Evolutionary conservation across 2,888 invertebrate species (phyloP).

Genomic region (Vanessa cardui): DNA sequence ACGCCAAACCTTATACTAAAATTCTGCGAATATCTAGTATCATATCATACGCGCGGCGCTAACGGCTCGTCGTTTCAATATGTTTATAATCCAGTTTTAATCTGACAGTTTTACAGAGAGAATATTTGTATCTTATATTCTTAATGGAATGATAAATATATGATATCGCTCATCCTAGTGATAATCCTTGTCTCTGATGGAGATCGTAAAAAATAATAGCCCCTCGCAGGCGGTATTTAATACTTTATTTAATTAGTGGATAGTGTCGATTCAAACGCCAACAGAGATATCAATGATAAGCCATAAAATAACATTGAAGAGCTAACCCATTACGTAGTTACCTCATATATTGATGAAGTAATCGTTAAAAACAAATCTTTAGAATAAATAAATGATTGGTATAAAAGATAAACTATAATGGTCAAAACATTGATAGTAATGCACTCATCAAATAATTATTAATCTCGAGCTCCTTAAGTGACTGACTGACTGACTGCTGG

Average conservation of each 20-base stretch:
- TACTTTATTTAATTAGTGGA: constrained; percentile 70
- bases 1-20: too few relatives aligned
- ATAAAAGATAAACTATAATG: too few relatives aligned
- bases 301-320: constrained; percentile 19
- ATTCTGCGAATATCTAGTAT: too few relatives aligned
- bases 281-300: constrained; percentile 34
- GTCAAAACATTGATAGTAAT: too few relatives aligned
- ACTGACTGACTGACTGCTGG: too few relatives aligned
- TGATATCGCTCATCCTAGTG: constrained; percentile 9
- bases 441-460: too few relatives aligned
- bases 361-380: too few relatives aligned
- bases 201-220: constrained; percentile 74
- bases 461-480: too few relatives aligned
- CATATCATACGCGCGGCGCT: too few relatives aligned
- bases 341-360: constrained; percentile 21
- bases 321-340: constrained; percentile 33
- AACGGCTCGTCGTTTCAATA: neutral
- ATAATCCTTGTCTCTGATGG: constrained; percentile 52
- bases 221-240: constrained; percentile 67
- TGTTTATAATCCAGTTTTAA: neutral
- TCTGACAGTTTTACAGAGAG: neutral
- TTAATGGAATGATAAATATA: constrained; percentile 7
- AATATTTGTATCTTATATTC: neutral
- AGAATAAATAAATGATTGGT: too few relatives aligned
- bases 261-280: constrained; percentile 38